Evolutionary conservation across 1,140 invertebrate species (phyloP).

Genomic region (Trachymyrmex cornetzi): DNA sequence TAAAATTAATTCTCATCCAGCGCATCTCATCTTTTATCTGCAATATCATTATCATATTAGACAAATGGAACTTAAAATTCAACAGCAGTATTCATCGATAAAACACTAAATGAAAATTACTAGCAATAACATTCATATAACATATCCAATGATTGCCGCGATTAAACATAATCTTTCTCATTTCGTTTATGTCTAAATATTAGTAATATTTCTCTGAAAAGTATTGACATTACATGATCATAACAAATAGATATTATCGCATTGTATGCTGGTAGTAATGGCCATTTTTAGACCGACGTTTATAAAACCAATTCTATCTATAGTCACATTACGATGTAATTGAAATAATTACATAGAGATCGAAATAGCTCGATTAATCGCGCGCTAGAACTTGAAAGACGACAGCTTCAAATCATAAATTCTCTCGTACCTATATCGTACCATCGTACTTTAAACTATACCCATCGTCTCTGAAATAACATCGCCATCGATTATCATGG

Average conservation of each 20-base stretch:
- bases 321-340: background rate
- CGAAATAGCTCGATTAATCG: background rate
- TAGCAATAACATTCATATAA: no score
- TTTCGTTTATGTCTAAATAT: background rate
- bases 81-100: background rate
- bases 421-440: slow-evolving; percentile 5
- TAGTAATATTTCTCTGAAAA: background rate
- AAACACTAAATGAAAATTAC: background rate
- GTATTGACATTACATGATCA: background rate
- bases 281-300: background rate
- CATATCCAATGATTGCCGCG: background rate
- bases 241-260: background rate
- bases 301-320: background rate
- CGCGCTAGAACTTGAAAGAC: background rate
- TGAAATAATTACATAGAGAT: slow-evolving; percentile 20
- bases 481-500: slow-evolving; percentile 70
- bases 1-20: slow-evolving; percentile 20
- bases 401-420: slow-evolving; percentile 38
- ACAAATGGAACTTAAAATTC: background rate
- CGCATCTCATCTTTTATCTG: background rate
- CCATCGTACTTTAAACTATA: slow-evolving; percentile 52
- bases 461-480: slow-evolving; percentile 68
- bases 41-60: slow-evolving; percentile 19
- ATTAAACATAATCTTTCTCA: background rate
- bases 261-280: background rate